Evolutionary conservation across 2,888 invertebrate species (phyloP).

Genomic region (Drosophila flavopinicola): DNA sequence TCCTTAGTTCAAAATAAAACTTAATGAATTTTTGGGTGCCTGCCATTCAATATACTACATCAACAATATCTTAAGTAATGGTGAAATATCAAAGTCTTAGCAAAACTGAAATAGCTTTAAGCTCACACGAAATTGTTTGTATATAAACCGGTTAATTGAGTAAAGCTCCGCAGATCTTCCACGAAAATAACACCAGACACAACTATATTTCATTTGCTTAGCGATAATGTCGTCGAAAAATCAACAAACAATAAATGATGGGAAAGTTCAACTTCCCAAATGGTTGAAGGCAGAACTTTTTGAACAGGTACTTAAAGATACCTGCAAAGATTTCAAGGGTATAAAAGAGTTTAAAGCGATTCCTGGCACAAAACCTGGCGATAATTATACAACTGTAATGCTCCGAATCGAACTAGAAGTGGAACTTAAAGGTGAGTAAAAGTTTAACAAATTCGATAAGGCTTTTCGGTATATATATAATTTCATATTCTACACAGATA

Average conservation of each 20-base stretch:
- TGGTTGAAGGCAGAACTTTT: slow-evolving; percentile 67
- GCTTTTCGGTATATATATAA: not conserved
- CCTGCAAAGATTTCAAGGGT: slow-evolving; percentile 35
- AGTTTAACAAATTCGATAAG: not conserved
- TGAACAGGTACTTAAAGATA: slow-evolving; percentile 51
- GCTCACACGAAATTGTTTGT: not conserved
- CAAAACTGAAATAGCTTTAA: slow-evolving; percentile 9
- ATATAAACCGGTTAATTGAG: not conserved
- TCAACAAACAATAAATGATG: slow-evolving; percentile 7
- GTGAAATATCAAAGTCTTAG: not conserved
- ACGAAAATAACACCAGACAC: not conserved
- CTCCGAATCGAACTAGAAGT: slow-evolving; percentile 68
- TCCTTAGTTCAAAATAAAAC: too few relatives aligned
- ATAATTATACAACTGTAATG: slow-evolving; percentile 79
- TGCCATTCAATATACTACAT: not conserved
- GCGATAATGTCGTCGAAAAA: slow-evolving; percentile 16
- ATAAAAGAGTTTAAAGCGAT: slow-evolving; percentile 56
- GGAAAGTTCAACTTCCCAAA: slow-evolving; percentile 28
- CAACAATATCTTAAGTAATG: not conserved
- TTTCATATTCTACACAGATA: slow-evolving; percentile 16
- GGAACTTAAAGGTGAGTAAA: slow-evolving; percentile 56
- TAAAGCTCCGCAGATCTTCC: not conserved
- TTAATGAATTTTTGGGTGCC: too few relatives aligned
- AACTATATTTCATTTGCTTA: not conserved
- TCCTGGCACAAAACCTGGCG: slow-evolving; percentile 68